Percentiles rank a stretch among this genome's conserved stretches.
phyloP scores from a whole-genome alignment of 2,888 invertebrate genomes.

The Ernsta delagoae region DNA sequence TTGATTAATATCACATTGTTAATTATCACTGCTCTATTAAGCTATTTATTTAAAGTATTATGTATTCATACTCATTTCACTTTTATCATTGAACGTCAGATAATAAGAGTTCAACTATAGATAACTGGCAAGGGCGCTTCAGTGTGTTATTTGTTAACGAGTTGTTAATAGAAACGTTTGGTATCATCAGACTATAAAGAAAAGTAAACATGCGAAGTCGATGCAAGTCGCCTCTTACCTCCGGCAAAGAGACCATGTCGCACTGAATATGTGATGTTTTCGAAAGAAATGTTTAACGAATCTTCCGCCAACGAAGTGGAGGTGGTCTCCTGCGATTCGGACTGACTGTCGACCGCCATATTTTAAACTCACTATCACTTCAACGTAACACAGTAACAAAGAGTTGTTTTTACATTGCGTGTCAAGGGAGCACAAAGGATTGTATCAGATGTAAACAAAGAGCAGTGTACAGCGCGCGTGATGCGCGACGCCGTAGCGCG shows the following conservation, averaged over 20 bases:
- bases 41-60: slow-evolving; percentile 20
- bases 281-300: slow-evolving; percentile 87
- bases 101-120: slow-evolving; percentile 48
- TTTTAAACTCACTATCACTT: slow-evolving; percentile 53
- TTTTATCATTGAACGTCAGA: slow-evolving; percentile 48
- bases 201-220: slow-evolving; percentile 39
- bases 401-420: slow-evolving; percentile 59
- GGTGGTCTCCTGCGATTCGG: slow-evolving; percentile 70
- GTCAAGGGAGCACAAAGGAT: slow-evolving; percentile 63
- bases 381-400: slow-evolving; percentile 49
- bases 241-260: slow-evolving; percentile 82
- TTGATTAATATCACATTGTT: no score
- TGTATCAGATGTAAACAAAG: slow-evolving; percentile 70
- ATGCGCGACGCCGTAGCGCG: slow-evolving; percentile 54
- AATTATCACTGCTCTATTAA: slow-evolving; percentile 3
- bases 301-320: slow-evolving; percentile 72
- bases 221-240: slow-evolving; percentile 67
- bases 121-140: slow-evolving; percentile 45
- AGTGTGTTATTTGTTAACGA: slow-evolving; percentile 42
- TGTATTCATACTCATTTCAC: slow-evolving; percentile 41
- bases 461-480: slow-evolving; percentile 45
- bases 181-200: slow-evolving; percentile 19
- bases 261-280: slow-evolving; percentile 87
- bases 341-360: slow-evolving; percentile 66
- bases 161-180: slow-evolving; percentile 30